Percentiles rank a stretch among this genome's conserved stretches.
Evolutionary conservation across 1,140 invertebrate species (phyloP).

Genomic region (Aphelinus certus): DNA sequence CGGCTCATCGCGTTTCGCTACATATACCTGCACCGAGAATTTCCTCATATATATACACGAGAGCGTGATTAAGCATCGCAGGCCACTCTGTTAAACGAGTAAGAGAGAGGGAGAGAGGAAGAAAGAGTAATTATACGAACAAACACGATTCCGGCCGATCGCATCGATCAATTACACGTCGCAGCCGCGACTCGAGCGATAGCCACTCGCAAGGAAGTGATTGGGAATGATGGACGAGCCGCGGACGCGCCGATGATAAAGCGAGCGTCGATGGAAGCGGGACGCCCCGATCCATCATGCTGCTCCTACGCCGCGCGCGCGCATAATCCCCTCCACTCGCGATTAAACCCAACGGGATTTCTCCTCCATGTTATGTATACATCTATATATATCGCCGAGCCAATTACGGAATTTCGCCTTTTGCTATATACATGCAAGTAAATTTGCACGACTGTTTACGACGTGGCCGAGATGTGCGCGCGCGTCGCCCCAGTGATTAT

Average conservation of each 20-base stretch:
- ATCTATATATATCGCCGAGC: no score
- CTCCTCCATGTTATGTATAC: not conserved
- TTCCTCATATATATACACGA: conserved; percentile 10
- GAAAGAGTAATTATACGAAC: conserved; percentile 32
- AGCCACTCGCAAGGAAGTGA: conserved; percentile 54
- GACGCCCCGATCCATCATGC: conserved; percentile 54
- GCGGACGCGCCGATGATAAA: conserved; percentile 54
- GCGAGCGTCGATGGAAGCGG: conserved; percentile 55
- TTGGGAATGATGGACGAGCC: conserved; percentile 60
- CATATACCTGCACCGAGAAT: not conserved
- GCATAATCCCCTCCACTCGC: not conserved
- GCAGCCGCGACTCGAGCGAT: conserved; percentile 14
- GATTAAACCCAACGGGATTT: not conserved
- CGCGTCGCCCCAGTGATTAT: no score
- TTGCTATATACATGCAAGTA: no score
- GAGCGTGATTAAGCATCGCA: not conserved
- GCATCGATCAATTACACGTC: conserved; percentile 38
- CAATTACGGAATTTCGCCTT: no score
- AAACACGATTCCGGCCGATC: conserved; percentile 33
- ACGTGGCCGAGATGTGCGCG: no score
- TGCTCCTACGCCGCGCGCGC: not conserved
- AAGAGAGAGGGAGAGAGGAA: no score
- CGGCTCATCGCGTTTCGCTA: not conserved
- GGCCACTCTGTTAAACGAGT: no score
- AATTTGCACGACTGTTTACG: no score